Evolutionary conservation across 1,140 invertebrate genomes (phyloP).

Genomic region (Drosophila arizonae): DNA sequence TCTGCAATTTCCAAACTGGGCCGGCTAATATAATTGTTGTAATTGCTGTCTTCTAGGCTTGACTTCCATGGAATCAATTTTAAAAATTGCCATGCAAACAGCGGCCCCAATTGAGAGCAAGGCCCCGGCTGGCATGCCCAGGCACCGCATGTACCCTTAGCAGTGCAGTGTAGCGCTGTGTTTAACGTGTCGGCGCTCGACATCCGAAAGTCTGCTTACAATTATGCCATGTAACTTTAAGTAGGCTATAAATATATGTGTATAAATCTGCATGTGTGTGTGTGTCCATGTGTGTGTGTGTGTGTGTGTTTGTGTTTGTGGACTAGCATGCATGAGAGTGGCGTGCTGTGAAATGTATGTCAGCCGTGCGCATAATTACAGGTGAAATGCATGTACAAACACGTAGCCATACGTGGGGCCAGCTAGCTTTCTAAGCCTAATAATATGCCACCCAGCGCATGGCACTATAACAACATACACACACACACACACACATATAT

Average conservation of each 20-base stretch:
- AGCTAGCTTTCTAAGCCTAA: constrained; percentile 22
- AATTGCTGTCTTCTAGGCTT: background rate
- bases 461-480: background rate
- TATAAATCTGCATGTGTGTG: constrained; percentile 16
- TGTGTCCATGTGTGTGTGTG: constrained; percentile 30
- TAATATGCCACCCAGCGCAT: constrained; percentile 27
- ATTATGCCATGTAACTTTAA: constrained; percentile 48
- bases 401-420: constrained; percentile 42
- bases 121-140: no score
- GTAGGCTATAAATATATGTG: constrained; percentile 67
- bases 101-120: no score
- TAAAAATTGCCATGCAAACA: background rate
- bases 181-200: constrained; percentile 9
- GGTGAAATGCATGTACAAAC: constrained; percentile 66
- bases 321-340: constrained; percentile 11
- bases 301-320: constrained; percentile 30
- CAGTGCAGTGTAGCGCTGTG: background rate
- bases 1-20: background rate
- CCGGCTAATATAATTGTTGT: background rate
- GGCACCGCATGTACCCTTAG: background rate
- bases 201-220: constrained; percentile 31
- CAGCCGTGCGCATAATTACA: constrained; percentile 75
- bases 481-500: background rate
- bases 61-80: background rate
- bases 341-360: constrained; percentile 56